These are phyloP conservation scores for Platyscapa corneri DNA, from an alignment of 1,140 invertebrate species.

Conservation along the genomic window DNA sequence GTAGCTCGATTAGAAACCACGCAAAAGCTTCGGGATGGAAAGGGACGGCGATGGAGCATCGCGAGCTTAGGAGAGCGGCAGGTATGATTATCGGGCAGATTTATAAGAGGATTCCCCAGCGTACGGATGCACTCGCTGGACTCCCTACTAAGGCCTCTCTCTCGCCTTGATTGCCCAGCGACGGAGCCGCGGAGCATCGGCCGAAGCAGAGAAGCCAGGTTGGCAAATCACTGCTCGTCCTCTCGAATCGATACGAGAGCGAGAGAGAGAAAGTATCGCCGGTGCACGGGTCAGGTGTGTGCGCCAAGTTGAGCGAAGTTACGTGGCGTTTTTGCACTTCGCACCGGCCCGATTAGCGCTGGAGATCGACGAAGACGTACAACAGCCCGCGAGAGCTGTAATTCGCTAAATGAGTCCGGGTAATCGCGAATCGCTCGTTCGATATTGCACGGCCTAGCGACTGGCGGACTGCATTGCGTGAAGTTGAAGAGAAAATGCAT, in stretches of 20 bases:
- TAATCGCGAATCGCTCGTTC: neutral
- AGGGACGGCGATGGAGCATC: neutral
- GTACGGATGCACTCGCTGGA: neutral
- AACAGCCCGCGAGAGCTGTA: no score
- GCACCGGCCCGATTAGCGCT: no score
- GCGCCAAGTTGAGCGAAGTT: no score
- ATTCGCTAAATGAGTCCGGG: no score
- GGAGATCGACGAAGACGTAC: no score
- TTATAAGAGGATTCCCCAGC: conserved; percentile 23
- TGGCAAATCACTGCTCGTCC: neutral
- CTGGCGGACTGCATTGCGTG: neutral
- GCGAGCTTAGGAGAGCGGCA: neutral
- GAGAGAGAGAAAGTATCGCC: no score
- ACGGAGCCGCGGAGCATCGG: neutral
- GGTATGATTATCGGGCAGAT: conserved; percentile 16
- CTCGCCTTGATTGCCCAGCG: neutral
- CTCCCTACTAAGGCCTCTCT: conserved; percentile 6
- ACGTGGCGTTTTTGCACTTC: no score
- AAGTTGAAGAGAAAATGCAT: neutral
- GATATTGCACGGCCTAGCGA: neutral
- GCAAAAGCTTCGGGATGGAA: no score
- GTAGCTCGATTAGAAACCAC: no score
- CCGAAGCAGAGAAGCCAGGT: neutral
- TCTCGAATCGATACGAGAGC: neutral
- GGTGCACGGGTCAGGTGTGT: no score